Evolutionary conservation across 2,797 vertebrate genomes (phyloP).

Genomic region (Lycodopsis pacificus): DNA sequence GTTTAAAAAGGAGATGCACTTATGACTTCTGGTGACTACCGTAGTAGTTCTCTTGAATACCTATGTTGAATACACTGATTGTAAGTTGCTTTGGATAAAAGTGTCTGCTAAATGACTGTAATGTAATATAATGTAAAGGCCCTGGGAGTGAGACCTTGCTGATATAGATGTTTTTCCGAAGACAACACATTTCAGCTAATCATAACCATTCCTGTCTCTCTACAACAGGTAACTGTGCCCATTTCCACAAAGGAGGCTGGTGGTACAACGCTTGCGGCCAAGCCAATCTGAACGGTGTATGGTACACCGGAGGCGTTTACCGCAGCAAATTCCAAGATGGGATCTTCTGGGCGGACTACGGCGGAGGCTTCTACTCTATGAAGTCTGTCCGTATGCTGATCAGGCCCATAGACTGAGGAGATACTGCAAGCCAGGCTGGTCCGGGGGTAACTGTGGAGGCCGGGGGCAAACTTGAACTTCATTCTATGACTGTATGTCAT

Average conservation of each 20-base stretch:
- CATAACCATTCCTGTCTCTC: conserved; percentile 5
- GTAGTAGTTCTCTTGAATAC: too few species aligned
- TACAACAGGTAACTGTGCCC: conserved; percentile 94
- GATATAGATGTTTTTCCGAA: not conserved
- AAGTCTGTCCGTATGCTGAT: conserved; percentile 92
- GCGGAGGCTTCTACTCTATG: conserved; percentile 96
- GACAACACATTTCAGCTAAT: not conserved
- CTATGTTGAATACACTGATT: too few species aligned
- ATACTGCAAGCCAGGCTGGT: conserved; percentile 36
- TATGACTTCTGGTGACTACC: too few species aligned
- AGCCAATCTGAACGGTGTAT: conserved; percentile 97
- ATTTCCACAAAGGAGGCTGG: conserved; percentile 99
- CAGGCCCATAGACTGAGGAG: conserved; percentile 87
- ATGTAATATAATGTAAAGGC: too few species aligned
- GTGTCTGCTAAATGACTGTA: too few species aligned
- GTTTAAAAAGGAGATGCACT: too few species aligned
- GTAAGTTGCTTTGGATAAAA: too few species aligned
- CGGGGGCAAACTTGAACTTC: conserved; percentile 48
- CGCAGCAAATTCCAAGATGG: conserved; percentile 97
- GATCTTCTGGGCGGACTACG: conserved; percentile 98
- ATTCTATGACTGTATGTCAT: conserved; percentile 40
- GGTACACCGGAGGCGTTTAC: conserved; percentile 97
- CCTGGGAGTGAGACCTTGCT: not conserved
- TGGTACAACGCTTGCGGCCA: conserved; percentile 99
- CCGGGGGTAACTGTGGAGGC: conserved; percentile 37